Base-by-base conservation (phyloP, 2,797 vertebrate genomes). In the Spizella passerina region DNA sequence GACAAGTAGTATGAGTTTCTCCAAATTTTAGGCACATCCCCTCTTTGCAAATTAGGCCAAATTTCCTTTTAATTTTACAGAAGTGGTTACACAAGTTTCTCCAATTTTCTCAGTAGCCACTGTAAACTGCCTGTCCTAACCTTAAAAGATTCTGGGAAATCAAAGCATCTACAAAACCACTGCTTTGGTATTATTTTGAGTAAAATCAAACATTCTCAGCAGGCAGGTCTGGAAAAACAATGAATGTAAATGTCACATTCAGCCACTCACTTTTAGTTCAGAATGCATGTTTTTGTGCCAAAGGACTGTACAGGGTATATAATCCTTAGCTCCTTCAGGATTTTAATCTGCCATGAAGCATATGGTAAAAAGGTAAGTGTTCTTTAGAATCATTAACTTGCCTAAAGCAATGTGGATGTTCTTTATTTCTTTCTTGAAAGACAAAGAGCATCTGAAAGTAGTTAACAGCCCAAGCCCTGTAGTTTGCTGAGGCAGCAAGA, bases 401-500 rank as follows among this genome's bases (percentile, higher is more conserved):
- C 85, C 84, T 82, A 91, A 90, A 96, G 92, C 88, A 90, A 94
- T 77, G 88, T 97, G 86, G 94, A 95, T 94, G 82, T 94, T 95
- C 91, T 90, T 94, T 96, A 88, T 96, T 96, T 94, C 94, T 89
- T 94, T 93, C 88, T 94, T 92, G 90, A 96, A 97, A 96, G 91
- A 93, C 91, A 93, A 86, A 94, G 92, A 94, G 65, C 96, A 97
- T 97, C 92, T 97, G 97, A 97, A 97, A 96, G 80, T 86, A 93
- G 86, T 97, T 97, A 97, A 95, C 71, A 94, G 60, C 53, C 50
- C 88, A 93, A 95, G 96, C 69, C 66, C 89, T 85, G 69, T 64
- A 96, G 94, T 88, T 96, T 97, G 97, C 95, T 96, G 95, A 97
- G 86, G 77, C 91, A 96, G 97, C 91, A 95, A 97, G 96, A 96